Evolutionary conservation across 2,888 invertebrate genomes (phyloP).

Genomic region (Biston betularia): DNA sequence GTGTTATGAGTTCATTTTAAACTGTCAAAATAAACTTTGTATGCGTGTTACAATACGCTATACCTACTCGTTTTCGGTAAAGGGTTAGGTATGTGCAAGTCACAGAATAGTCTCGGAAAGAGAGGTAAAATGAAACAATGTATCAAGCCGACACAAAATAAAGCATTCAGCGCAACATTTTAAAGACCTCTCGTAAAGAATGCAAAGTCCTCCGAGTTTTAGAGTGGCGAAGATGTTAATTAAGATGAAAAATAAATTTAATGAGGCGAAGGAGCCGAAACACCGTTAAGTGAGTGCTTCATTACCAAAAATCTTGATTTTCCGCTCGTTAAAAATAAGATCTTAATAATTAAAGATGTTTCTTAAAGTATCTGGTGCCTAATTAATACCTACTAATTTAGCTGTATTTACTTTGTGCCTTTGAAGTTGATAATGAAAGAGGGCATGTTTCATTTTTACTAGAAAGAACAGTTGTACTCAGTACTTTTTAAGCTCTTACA

Average conservation of each 20-base stretch:
- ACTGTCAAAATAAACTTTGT: no score
- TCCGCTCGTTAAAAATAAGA: slow-evolving; percentile 49
- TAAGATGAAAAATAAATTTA: slow-evolving; percentile 67
- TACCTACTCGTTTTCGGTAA: no score
- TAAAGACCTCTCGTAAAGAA: slow-evolving; percentile 44
- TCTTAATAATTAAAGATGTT: slow-evolving; percentile 46
- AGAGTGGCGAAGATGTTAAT: slow-evolving; percentile 57
- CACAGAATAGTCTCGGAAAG: neutral
- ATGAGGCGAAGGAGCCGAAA: slow-evolving; percentile 61
- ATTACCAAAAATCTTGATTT: slow-evolving; percentile 61
- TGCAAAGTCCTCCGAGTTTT: slow-evolving; percentile 54
- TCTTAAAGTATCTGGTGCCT: slow-evolving; percentile 18
- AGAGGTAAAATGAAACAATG: slow-evolving; percentile 25
- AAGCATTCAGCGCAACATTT: slow-evolving; percentile 41
- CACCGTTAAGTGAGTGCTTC: slow-evolving; percentile 60
- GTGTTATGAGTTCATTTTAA: no score
- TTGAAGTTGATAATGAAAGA: slow-evolving; percentile 25
- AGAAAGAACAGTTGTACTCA: slow-evolving; percentile 1
- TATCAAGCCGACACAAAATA: slow-evolving; percentile 35
- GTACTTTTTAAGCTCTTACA: neutral
- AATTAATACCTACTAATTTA: slow-evolving; percentile 19
- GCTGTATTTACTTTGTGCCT: slow-evolving; percentile 26
- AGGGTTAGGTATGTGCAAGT: no score
- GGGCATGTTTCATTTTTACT: slow-evolving; percentile 17
- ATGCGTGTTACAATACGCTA: no score